Evolutionary conservation across 2,888 invertebrate species (phyloP).

Genomic region (Tinea semifulvella): DNA sequence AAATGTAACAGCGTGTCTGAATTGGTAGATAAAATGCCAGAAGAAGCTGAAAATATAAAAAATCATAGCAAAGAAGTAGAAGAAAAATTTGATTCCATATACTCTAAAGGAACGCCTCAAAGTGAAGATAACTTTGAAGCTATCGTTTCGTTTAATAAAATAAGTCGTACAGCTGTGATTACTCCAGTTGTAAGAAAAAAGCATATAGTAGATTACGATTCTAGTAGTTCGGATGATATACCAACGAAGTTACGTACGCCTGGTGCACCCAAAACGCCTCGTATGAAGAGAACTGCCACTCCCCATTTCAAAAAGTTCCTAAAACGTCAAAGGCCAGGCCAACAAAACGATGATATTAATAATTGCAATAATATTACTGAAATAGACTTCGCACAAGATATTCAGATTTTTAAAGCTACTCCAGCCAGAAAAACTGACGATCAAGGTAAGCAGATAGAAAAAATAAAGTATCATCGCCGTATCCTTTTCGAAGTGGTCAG

Average conservation of each 20-base stretch:
- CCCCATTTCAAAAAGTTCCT: constrained; percentile 49
- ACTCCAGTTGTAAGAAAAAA: constrained; percentile 46
- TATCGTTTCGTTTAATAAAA: constrained; percentile 38
- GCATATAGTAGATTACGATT: constrained; percentile 50
- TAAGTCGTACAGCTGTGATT: constrained; percentile 46
- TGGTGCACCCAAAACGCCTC: constrained; percentile 40
- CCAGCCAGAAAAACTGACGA: constrained; percentile 32
- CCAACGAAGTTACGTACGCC: constrained; percentile 28
- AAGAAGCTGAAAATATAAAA: constrained; percentile 22
- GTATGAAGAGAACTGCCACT: constrained; percentile 37
- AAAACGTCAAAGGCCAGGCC: constrained; percentile 37
- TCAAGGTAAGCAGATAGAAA: constrained; percentile 32
- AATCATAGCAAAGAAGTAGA: constrained; percentile 28
- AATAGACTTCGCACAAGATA: constrained; percentile 18
- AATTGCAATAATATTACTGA: constrained; percentile 21
- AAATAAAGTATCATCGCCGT: too few species aligned
- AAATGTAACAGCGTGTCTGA: constrained; percentile 51
- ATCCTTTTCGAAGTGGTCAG: too few species aligned
- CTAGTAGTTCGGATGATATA: constrained; percentile 36
- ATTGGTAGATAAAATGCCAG: constrained; percentile 28
- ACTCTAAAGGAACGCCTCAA: constrained; percentile 20
- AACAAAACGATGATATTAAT: constrained; percentile 26
- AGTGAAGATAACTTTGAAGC: constrained; percentile 39
- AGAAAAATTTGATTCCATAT: constrained; percentile 46
- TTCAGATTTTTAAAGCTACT: constrained; percentile 25